Evolutionary conservation across 2,888 invertebrate species (phyloP).

Genomic region (Lysandra coridon): DNA sequence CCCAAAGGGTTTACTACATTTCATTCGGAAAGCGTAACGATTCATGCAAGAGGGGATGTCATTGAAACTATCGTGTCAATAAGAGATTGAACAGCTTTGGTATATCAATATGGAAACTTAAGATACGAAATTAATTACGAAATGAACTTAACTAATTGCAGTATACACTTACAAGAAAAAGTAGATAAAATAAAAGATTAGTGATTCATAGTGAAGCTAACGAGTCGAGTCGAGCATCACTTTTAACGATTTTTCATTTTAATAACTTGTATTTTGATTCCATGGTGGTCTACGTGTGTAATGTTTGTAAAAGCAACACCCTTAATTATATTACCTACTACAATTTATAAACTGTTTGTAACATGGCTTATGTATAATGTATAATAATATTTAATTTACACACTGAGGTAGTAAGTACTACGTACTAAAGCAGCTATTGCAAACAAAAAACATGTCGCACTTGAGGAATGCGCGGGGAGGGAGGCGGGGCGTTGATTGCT

Average conservation of each 20-base stretch:
- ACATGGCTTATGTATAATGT: too few relatives aligned
- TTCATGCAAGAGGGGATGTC: neutral
- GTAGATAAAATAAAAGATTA: slow-evolving; percentile 17
- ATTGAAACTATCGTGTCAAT: neutral
- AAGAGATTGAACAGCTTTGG: neutral
- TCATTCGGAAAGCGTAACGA: neutral
- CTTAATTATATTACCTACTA: neutral
- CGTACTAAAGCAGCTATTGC: too few relatives aligned
- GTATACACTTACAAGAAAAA: slow-evolving; percentile 22
- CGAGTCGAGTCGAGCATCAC: neutral
- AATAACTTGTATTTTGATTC: neutral
- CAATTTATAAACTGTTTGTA: too few relatives aligned
- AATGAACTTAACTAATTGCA: slow-evolving; percentile 20
- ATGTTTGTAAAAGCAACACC: neutral
- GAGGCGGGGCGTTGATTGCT: too few relatives aligned
- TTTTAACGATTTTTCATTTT: slow-evolving; percentile 5
- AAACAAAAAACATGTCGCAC: too few relatives aligned
- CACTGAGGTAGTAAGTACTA: too few relatives aligned
- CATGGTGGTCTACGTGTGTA: neutral
- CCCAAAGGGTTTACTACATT: neutral
- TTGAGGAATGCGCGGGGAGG: too few relatives aligned
- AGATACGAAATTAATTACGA: slow-evolving; percentile 15
- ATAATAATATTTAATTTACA: too few relatives aligned
- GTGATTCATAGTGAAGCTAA: slow-evolving; percentile 12
- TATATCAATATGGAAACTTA: slow-evolving; percentile 9